Base-by-base conservation (phyloP, 2,888 invertebrate species). In the Caprella mutica region DNA sequence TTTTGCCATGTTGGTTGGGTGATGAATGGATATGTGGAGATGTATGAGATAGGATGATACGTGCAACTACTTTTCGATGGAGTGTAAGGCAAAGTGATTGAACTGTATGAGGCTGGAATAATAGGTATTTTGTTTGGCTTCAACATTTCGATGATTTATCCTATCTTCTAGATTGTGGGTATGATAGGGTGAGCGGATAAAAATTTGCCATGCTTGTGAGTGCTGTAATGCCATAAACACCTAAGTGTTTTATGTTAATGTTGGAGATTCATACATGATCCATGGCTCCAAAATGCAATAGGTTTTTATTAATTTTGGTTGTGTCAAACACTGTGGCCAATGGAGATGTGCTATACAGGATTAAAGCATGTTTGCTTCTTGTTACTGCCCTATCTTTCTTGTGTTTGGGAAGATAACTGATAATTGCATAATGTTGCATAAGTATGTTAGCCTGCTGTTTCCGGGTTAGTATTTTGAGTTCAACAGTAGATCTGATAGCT, bases 1-100 rank as follows among this genome's bases (percentile, higher is more conserved):
- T 52, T 57, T 71, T 70, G 5, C 69, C 69, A 52, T 69, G 69
- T 65, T 71, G 70, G n/a, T 68, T 27, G 5, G 58, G 4, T 53
- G 33, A 48, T 40, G 62, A 27, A 6, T 55, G 40, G 42, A 66
- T 43, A 21, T 61, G 50, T 33, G 40, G 56, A n/a, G 24, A 50
- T 21, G 26, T 27, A 14, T n/a, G 23, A 19, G 4, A n/a, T 17
- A 56, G 29, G 1, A 56, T 24, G n/a, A 48, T 39, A n/a, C 50
- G 24, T 58, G 70, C 68, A 5, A 66, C 44, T 2, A 69, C 12
- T n/a, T 58, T 69, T 69, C 24, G 66, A 56, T n/a, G 67, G 19
- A 26, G 52, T 56, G 17, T 57, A 51, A 2, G 69, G 64, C 1
- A 69, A 65, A 17, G 66, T 65, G n/a, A 69, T 68, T 2, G 68